Conservation (phyloP, 2,888 invertebrate genomes). For the Philereme transversata region DNA sequence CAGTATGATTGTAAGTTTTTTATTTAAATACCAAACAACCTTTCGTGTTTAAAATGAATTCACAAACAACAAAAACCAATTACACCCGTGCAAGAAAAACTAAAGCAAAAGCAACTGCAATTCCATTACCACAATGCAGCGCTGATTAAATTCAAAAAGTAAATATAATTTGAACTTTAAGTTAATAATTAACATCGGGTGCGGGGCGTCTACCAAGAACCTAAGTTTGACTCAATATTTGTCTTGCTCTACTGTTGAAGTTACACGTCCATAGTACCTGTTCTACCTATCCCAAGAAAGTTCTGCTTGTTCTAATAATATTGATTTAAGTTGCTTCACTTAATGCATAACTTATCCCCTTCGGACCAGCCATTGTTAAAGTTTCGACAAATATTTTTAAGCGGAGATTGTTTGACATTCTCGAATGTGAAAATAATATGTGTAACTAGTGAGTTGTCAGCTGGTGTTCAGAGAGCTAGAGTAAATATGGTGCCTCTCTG, state of each 20-base stretch:
- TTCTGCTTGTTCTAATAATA: slow-evolving; percentile 66
- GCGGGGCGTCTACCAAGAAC: slow-evolving; percentile 62
- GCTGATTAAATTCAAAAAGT: slow-evolving; percentile 45
- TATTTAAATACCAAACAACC: too few relatives aligned
- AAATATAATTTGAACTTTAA: slow-evolving; percentile 55
- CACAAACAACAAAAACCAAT: slow-evolving; percentile 8
- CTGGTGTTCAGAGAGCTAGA: slow-evolving; percentile 73
- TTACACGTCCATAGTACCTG: slow-evolving; percentile 62
- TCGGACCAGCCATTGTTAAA: slow-evolving; percentile 46
- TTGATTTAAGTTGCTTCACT: slow-evolving; percentile 60
- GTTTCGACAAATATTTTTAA: slow-evolving; percentile 54
- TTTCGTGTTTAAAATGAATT: not conserved
- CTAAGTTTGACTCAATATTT: slow-evolving; percentile 72
- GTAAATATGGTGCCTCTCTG: slow-evolving; percentile 13
- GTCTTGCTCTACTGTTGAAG: slow-evolving; percentile 67
- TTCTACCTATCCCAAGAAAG: slow-evolving; percentile 55
- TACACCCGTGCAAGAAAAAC: slow-evolving; percentile 6
- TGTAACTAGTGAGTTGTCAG: slow-evolving; percentile 42
- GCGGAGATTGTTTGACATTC: slow-evolving; percentile 51
- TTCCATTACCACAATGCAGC: slow-evolving; percentile 24
- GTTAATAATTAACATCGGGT: slow-evolving; percentile 69
- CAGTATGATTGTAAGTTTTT: too few relatives aligned
- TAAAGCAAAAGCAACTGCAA: slow-evolving; percentile 28
- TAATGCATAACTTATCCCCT: slow-evolving; percentile 54
- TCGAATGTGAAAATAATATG: slow-evolving; percentile 51